Evolutionary conservation across 2,888 invertebrate genomes (phyloP).

Genomic region (Eristalis pertinax): DNA sequence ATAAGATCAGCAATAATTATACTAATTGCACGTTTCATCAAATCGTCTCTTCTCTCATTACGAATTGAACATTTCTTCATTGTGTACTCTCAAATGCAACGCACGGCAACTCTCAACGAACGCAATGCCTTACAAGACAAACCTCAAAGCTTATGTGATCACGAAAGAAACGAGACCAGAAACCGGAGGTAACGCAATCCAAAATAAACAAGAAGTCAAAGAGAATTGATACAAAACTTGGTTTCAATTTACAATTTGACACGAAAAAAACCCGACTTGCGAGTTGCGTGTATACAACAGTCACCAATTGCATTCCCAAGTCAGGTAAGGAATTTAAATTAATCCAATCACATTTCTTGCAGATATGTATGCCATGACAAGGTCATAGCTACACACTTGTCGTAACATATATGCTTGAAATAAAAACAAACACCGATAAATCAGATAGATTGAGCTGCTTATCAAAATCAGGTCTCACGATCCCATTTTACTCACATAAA

Average conservation of each 20-base stretch:
- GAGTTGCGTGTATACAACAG: background rate
- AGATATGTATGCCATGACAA: background rate
- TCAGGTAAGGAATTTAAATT: background rate
- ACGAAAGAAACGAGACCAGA: background rate
- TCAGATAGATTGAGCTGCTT: background rate
- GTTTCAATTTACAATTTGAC: background rate
- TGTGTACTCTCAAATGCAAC: background rate
- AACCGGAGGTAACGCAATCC: background rate
- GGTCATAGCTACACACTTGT: background rate
- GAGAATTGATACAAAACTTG: background rate
- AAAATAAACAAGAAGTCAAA: background rate
- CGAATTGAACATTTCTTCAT: background rate
- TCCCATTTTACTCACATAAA: conserved; percentile 1
- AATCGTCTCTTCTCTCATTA: background rate
- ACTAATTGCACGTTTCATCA: background rate
- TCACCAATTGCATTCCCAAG: background rate
- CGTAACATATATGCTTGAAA: background rate
- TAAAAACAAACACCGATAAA: background rate
- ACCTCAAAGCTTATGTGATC: background rate
- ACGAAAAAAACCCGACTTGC: background rate
- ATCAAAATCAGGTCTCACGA: conserved; percentile 12
- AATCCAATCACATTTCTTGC: background rate
- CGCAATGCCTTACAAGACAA: background rate
- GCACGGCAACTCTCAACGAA: background rate
- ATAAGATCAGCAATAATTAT: background rate